Conservation (phyloP, 2,888 invertebrate genomes). For the Gandaritis pyraliata region DNA sequence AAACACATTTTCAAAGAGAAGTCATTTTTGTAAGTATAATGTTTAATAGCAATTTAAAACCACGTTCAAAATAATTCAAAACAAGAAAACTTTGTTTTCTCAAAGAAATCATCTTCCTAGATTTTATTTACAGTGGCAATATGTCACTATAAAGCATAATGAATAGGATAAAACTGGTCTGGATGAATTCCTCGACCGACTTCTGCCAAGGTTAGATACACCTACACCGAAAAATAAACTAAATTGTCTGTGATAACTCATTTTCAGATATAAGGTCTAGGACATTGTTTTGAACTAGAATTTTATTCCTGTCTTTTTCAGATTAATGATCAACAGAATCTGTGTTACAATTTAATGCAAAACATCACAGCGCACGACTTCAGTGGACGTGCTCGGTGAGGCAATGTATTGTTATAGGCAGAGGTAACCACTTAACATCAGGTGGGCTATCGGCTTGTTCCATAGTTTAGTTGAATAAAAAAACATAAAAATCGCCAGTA, state of each 20-base stretch:
- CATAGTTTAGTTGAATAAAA: too few species aligned
- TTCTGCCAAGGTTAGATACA: slow-evolving; percentile 63
- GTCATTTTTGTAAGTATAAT: not conserved
- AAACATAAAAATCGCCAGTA: too few species aligned
- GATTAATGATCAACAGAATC: too few species aligned
- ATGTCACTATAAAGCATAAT: slow-evolving; percentile 52
- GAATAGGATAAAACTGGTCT: slow-evolving; percentile 49
- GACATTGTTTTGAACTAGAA: slow-evolving; percentile 2
- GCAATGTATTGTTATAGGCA: too few species aligned
- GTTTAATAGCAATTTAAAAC: not conserved
- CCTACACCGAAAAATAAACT: slow-evolving; percentile 52
- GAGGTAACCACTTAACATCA: too few species aligned
- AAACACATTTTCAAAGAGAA: too few species aligned
- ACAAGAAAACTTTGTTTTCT: not conserved
- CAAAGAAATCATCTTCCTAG: slow-evolving; percentile 15
- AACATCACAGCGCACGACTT: too few species aligned
- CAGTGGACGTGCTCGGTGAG: too few species aligned
- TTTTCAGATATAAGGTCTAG: slow-evolving; percentile 31
- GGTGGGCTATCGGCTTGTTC: too few species aligned
- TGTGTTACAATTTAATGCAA: too few species aligned
- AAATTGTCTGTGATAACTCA: slow-evolving; percentile 22
- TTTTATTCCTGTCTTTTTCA: too few species aligned
- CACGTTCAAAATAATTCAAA: slow-evolving; percentile 2
- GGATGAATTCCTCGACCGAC: slow-evolving; percentile 61
- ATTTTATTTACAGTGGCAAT: slow-evolving; percentile 49